Evolutionary conservation across 64 coral and sea anemone genomes (phyloP), one percentile per base, ranked within the genome.

Genomic region (Actinia tenebrosa): DNA sequence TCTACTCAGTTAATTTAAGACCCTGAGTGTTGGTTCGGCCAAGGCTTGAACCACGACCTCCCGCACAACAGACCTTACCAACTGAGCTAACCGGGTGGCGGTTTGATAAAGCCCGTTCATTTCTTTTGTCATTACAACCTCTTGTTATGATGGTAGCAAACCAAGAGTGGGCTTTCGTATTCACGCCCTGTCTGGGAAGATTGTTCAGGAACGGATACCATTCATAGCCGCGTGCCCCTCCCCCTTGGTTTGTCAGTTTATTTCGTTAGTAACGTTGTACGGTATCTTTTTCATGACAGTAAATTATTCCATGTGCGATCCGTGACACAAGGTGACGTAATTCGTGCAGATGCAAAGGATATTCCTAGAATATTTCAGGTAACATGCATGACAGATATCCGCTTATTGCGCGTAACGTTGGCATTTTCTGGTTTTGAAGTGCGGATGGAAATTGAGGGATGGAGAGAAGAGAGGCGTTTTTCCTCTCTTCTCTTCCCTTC

Each of bases 341-440:
- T 99, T 82, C 97, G 97, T 62, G 97, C 97, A 45, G 97, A 99
- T 84, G 93, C 93, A 13, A 99, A 93, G 83, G 97, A 99, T 77
- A 99, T 99, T 85, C 97, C 97, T 53, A 95, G 97, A 84, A 99
- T 99, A 95, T 99, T 99, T 86, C 97, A 99, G 97, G 97, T 99
- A 56, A 83, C 55, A 13, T 43, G 11, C 44, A 61, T 14, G 20
- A 11, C 63, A 66, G 23, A 27, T 42, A 43, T 10, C 69, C 26
- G 5, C 13, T 27, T n/a, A 43, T n/a, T 22, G 64, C 19, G 19
- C 19, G 19, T 20, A n/a, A n/a, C 19, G 19, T 69, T 69, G 64
- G 19, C 18, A 18, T 22, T 10, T 66, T 5, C 63, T 66, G 63
- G 19, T 23, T 8, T 66, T 22, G n/a, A 23, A 9, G 25, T 5